These are phyloP conservation scores for Monarcha castaneiventris DNA, from an alignment of 2,113 vertebrate genomes.

Conservation along the genomic window DNA sequence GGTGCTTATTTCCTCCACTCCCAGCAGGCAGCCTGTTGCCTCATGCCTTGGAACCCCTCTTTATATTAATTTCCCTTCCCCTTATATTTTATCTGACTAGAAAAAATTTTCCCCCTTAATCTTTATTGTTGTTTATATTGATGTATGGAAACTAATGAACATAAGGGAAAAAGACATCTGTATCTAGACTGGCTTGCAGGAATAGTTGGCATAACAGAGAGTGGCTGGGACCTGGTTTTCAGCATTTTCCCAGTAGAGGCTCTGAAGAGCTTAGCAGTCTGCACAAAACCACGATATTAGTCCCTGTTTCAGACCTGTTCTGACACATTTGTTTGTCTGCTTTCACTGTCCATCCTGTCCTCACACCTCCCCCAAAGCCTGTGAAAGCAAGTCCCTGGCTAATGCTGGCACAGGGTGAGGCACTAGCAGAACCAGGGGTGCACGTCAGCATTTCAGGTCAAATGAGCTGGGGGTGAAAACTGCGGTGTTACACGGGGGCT, in stretches of 20 bases:
- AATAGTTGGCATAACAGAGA: neutral
- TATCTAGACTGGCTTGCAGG: neutral
- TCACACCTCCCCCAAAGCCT: neutral
- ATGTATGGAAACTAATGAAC: neutral
- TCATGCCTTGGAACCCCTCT: neutral
- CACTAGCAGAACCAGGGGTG: neutral
- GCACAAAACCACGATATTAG: accelerated
- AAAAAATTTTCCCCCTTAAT: neutral
- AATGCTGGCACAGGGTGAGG: accelerated
- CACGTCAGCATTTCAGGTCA: accelerated
- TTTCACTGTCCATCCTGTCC: neutral
- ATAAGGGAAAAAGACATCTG: neutral
- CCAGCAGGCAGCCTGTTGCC: neutral
- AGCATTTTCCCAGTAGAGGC: neutral
- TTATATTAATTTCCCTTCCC: neutral
- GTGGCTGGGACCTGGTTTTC: neutral
- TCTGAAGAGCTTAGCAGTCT: neutral
- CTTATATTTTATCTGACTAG: neutral
- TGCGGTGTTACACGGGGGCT: accelerated
- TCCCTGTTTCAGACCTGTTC: neutral
- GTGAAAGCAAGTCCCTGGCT: neutral
- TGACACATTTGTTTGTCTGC: neutral
- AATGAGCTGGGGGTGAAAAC: neutral
- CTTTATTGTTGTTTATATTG: neutral
- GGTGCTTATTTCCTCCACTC: neutral